Base-by-base conservation (phyloP, 1,140 invertebrate species). In the Oryctes rhinoceros region DNA sequence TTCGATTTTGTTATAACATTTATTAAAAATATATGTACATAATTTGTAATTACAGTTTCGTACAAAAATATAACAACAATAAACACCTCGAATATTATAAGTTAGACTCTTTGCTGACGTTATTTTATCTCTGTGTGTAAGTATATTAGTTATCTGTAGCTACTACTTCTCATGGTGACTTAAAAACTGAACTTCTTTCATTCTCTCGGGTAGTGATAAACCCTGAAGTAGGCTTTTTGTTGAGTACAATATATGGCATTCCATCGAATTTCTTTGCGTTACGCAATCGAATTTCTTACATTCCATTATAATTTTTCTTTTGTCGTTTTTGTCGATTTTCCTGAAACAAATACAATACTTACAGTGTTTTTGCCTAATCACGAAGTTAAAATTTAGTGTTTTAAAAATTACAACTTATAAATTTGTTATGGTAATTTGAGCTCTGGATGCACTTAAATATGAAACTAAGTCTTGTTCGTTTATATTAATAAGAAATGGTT, bases 21-120 rank as follows among this genome's bases (percentile, higher is more conserved):
- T 53, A 53, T 53, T 53, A 53, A 53, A 53, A 53, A 53, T 13
- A 53, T 53, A 53, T 53, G 49, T 53, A 53, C 49, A 53, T 53
- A 53, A 13, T n/a, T 53, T 53, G 49, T n/a, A 53, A 53, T 53
- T 53, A 53, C 49, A 13, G 39, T 44, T 44, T 44, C 39, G n/a
- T n/a, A 53, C n/a, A 53, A 53, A 53, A 53, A 53, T 15, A 53
- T 53, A 53, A 53, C 49, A 53, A 53, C 13, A 53, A 53, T 53
- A 53, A 53, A 53, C n/a, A 53, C 49, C 49, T n/a, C 49, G 4
- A 53, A 53, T 53, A 53, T 53, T 53, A 15, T 53, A n/a, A 53
- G 49, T 53, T 53, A 53, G n/a, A 15, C n/a, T 53, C n/a, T 44
- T 44, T 44, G 39, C 39, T 44, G 39, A 44, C 39, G 39, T 53